These are phyloP conservation scores for Bergia sp. DNA, from an alignment of 92 coral and sea anemone genomes.

Conservation along the genomic window DNA sequence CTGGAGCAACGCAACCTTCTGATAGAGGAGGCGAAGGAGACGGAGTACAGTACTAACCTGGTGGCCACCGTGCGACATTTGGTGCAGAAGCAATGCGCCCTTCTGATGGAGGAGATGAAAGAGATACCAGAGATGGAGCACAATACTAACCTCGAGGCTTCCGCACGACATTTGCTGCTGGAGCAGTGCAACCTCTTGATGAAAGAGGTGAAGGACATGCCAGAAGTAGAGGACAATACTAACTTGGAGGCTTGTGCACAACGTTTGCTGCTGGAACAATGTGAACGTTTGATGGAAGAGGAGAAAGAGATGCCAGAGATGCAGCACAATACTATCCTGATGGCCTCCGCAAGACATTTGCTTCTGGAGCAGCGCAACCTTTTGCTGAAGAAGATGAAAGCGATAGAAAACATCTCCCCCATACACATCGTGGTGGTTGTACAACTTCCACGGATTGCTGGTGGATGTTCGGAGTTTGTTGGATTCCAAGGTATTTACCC, in stretches of 20 bases:
- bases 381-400: conserved; percentile 42
- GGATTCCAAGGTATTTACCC: conserved; percentile 53
- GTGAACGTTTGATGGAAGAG: too few relatives aligned
- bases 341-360: too few relatives aligned
- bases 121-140: conserved; percentile 11
- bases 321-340: conserved; percentile 14
- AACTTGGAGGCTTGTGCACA: conserved; percentile 34
- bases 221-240: conserved; percentile 36
- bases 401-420: conserved; percentile 21
- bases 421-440: conserved; percentile 72
- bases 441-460: conserved; percentile 67
- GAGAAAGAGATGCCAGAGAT: conserved; percentile 7
- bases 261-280: conserved; percentile 54
- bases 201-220: conserved; percentile 45
- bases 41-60: conserved; percentile 66
- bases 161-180: too few relatives aligned
- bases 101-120: conserved; percentile 42
- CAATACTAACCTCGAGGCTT: neutral
- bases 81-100: conserved; percentile 34
- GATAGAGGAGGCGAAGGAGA: too few relatives aligned
- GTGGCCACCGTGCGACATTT: conserved; percentile 15
- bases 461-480: too few relatives aligned
- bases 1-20: too few relatives aligned
- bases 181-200: neutral
- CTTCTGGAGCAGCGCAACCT: too few relatives aligned